Conservation (phyloP, 2,113 vertebrate species). For the Phyllopteryx taeniolatus region DNA sequence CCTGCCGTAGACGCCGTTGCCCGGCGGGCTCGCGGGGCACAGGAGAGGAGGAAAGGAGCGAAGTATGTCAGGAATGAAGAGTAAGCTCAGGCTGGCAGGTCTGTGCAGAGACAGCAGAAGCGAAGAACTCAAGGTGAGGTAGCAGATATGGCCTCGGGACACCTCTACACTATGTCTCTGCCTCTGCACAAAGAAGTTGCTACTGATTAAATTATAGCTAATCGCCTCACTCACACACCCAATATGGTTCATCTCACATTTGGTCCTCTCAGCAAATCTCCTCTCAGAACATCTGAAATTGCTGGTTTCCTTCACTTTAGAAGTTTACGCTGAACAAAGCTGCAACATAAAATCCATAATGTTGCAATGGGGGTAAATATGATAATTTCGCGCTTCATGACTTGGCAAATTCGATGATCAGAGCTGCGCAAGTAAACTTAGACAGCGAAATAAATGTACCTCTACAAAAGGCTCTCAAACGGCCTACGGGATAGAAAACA, state of each 20-base stretch:
- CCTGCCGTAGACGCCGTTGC: background rate
- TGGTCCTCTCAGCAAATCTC: background rate
- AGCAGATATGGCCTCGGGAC: conserved; percentile 60
- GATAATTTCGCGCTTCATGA: background rate
- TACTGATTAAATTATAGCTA: conserved; percentile 55
- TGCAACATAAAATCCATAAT: background rate
- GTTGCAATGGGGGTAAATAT: too few relatives aligned
- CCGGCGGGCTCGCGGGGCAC: background rate
- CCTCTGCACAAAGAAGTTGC: conserved; percentile 50
- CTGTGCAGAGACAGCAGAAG: conserved; percentile 67
- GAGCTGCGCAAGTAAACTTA: background rate
- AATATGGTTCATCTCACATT: background rate
- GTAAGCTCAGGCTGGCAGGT: conserved; percentile 70
- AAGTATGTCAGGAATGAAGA: conserved; percentile 75
- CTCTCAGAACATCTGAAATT: background rate
- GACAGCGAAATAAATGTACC: background rate
- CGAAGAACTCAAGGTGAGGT: conserved; percentile 64
- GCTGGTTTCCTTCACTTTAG: background rate
- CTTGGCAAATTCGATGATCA: background rate
- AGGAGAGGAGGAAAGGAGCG: conserved; percentile 50
- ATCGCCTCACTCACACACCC: conserved; percentile 21
- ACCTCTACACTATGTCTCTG: conserved; percentile 39
- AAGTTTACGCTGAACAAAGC: background rate
- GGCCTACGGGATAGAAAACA: too few relatives aligned
- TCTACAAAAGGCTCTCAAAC: background rate